Percentiles rank a stretch among this genome's conserved stretches.
These are phyloP conservation scores for Drosophila nr. medialis DNA, from an alignment of 2,888 invertebrate species.

Conservation along the genomic window DNA sequence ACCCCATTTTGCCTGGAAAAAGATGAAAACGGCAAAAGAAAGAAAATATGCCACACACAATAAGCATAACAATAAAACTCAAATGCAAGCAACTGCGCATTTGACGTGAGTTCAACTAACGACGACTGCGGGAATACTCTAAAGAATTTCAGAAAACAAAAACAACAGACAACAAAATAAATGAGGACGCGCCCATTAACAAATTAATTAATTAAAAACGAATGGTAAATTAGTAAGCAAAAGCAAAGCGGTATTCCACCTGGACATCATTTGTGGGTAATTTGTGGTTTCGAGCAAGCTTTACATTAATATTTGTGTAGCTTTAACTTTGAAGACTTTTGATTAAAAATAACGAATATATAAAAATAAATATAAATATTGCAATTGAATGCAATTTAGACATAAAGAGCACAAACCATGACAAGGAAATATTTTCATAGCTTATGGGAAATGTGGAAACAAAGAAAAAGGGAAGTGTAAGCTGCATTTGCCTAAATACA, in stretches of 20 bases:
- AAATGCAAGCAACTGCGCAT: constrained; percentile 49
- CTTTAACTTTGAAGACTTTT: neutral
- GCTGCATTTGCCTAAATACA: neutral
- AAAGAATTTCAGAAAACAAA: neutral
- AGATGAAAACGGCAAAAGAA: constrained; percentile 8
- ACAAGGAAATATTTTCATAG: neutral
- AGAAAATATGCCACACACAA: constrained; percentile 57
- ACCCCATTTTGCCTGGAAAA: constrained; percentile 18
- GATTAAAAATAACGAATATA: neutral
- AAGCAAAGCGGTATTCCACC: neutral
- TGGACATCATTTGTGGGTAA: neutral
- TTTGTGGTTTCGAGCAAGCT: neutral
- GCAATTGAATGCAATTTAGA: neutral
- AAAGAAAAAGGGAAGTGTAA: neutral
- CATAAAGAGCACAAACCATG: neutral
- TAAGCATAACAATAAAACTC: constrained; percentile 53
- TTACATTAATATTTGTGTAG: neutral
- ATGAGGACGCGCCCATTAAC: neutral
- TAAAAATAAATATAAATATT: neutral
- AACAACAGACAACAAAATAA: neutral
- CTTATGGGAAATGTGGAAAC: neutral
- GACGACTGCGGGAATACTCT: constrained; percentile 6
- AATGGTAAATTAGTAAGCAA: neutral
- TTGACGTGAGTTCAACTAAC: neutral
- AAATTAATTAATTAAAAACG: neutral